A percentile compares a stretch with the other conserved stretches of the same genome.
phyloP scores from a whole-genome alignment of 2,797 vertebrate species.

The Squalus acanthias region DNA sequence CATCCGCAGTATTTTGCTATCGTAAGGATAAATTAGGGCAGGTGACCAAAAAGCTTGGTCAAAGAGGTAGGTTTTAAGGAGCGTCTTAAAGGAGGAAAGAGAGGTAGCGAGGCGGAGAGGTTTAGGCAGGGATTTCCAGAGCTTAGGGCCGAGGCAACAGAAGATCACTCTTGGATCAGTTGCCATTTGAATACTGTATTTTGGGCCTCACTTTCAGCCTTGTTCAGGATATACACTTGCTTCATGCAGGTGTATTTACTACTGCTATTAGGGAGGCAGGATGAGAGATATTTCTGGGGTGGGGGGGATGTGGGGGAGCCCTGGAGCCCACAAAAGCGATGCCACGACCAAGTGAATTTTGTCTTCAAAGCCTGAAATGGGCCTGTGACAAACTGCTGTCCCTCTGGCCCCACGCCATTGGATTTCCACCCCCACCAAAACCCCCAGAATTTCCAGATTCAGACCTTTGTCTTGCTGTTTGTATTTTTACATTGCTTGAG shows the following conservation, averaged over 20 bases:
- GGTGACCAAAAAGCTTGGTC: too few species aligned
- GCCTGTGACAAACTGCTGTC: neutral
- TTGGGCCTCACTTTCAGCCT: neutral
- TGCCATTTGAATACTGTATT: neutral
- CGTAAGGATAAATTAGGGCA: too few species aligned
- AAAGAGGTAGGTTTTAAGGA: too few species aligned
- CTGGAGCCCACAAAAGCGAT: neutral
- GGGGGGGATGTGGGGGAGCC: too few species aligned
- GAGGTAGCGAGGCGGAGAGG: too few species aligned
- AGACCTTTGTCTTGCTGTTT: neutral
- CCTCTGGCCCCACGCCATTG: neutral
- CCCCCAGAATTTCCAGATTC: neutral
- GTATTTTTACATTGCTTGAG: neutral
- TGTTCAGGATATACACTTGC: neutral
- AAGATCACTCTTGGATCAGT: neutral
- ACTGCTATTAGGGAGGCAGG: neutral
- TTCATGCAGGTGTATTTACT: neutral
- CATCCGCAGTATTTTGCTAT: too few species aligned
- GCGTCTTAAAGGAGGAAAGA: too few species aligned
- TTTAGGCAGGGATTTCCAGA: too few species aligned
- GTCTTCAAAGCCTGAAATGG: neutral
- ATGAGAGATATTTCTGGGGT: neutral
- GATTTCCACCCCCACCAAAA: neutral
- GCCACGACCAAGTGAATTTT: neutral
- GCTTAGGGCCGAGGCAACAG: too few species aligned